A percentile compares a stretch with the other conserved stretches of the same genome.
phyloP scores from a whole-genome alignment of 1,140 invertebrate genomes.

The Ceratina australensis region DNA sequence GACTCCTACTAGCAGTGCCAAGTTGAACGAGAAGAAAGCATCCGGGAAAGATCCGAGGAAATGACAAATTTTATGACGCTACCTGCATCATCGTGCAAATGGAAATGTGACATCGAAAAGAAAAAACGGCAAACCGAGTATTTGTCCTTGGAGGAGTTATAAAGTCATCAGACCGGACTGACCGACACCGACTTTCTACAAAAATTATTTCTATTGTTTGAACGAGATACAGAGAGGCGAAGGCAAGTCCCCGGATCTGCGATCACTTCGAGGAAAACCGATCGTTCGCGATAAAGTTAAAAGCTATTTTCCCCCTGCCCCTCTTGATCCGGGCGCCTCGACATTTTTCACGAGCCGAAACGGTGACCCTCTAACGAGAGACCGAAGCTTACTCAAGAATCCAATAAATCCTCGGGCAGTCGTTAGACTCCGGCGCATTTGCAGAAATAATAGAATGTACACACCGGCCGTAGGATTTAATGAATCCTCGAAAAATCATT shows the following conservation, averaged over 20 bases:
- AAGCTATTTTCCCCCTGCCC: background rate
- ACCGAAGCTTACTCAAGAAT: no score
- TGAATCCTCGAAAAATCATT: no score
- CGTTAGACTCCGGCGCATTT: no score
- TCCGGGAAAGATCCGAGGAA: background rate
- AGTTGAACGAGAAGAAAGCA: background rate
- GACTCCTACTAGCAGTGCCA: background rate
- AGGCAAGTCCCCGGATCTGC: background rate
- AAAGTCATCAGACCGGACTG: conserved; percentile 45
- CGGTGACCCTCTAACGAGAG: background rate
- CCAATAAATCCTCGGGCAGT: no score
- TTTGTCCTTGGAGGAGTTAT: conserved; percentile 28
- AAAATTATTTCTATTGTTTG: conserved; percentile 49
- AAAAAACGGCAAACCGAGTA: background rate
- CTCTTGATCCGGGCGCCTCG: background rate
- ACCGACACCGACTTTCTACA: conserved; percentile 34
- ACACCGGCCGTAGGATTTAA: no score
- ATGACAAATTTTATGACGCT: conserved; percentile 40
- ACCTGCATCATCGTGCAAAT: conserved; percentile 31
- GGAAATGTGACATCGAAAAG: conserved; percentile 31
- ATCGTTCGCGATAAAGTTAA: conserved; percentile 35
- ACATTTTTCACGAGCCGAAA: background rate
- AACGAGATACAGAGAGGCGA: background rate
- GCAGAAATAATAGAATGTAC: no score
- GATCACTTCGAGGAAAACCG: conserved; percentile 18